Percentiles rank a stretch among this genome's conserved stretches.
Conservation (phyloP, 2,888 invertebrate species). For the Ceratothoa steindachneri region DNA sequence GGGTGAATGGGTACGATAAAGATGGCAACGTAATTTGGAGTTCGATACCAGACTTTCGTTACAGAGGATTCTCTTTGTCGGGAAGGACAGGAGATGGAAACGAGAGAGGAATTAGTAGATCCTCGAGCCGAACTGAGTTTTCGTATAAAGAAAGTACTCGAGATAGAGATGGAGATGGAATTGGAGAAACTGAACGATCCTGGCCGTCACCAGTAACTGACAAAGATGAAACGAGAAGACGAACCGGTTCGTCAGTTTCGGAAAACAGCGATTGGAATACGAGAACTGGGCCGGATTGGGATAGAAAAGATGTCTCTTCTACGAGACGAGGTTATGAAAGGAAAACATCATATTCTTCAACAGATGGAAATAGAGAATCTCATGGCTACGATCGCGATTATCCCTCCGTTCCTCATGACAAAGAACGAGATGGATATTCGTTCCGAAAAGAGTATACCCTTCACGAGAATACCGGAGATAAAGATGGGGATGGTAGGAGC, state of each 20-base stretch:
- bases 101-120: background rate
- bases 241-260: background rate
- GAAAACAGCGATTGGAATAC: background rate
- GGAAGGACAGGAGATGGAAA: background rate
- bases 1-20: background rate
- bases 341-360: background rate
- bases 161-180: background rate
- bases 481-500: background rate
- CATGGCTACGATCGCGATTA: background rate
- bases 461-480: background rate
- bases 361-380: background rate
- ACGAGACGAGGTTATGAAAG: background rate
- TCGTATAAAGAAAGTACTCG: background rate
- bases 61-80: background rate
- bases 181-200: background rate
- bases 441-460: background rate
- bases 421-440: background rate
- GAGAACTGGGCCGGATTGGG: slow-evolving; percentile 1
- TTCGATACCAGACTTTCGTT: too few relatives aligned
- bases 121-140: background rate
- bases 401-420: background rate
- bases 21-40: background rate
- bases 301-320: background rate
- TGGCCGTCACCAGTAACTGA: background rate
- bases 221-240: background rate